phyloP scores from a whole-genome alignment of 2,113 vertebrate genomes.

The Calypte anna region DNA sequence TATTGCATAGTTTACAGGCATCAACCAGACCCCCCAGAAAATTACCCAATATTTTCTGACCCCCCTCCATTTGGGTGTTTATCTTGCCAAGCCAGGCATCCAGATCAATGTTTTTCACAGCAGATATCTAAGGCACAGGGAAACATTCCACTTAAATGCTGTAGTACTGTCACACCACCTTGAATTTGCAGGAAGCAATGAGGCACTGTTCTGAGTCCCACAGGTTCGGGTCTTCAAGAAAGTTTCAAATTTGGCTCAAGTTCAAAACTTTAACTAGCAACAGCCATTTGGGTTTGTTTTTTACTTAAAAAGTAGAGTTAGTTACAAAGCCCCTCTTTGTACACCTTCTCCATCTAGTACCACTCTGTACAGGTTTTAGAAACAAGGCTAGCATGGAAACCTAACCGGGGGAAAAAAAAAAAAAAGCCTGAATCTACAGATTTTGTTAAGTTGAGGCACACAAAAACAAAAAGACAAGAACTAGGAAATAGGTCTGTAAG shows the following conservation, averaged over 20 bases:
- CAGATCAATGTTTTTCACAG: background rate
- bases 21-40: background rate
- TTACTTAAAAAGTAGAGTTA: background rate
- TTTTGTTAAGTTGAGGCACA: background rate
- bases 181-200: background rate
- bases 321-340: background rate
- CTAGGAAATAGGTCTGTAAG: background rate
- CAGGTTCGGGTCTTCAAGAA: background rate
- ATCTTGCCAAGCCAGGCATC: accelerated
- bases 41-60: background rate
- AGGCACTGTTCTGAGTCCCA: background rate
- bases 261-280: background rate
- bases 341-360: background rate
- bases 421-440: background rate
- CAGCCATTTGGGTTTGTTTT: background rate
- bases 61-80: accelerated
- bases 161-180: background rate
- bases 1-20: background rate
- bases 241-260: background rate
- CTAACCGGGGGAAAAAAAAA: background rate
- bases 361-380: background rate
- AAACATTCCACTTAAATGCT: background rate
- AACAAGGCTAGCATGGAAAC: background rate
- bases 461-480: background rate
- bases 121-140: background rate